Percentiles rank a stretch among this genome's conserved stretches.
Conservation (phyloP, 2,113 vertebrate genomes). For the Merops nubicus region DNA sequence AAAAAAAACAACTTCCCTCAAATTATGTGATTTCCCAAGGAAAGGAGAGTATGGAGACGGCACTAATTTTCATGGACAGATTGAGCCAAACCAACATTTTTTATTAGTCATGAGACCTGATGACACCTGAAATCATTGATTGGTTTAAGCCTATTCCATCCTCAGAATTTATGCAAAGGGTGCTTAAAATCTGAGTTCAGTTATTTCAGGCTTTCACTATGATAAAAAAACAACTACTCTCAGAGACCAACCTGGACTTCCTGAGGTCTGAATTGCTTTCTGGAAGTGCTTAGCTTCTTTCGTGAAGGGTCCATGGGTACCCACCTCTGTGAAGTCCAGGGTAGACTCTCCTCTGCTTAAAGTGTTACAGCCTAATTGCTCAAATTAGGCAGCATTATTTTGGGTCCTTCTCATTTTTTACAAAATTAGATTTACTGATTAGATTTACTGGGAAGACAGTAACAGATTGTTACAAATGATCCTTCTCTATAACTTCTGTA, state of each 20-base stretch:
- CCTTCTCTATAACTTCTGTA: too few relatives aligned
- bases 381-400: not conserved
- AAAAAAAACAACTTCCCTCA: not conserved
- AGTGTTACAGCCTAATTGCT: not conserved
- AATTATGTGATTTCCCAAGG: not conserved
- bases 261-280: not conserved
- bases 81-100: not conserved
- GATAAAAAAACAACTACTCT: not conserved
- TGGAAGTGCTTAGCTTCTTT: not conserved
- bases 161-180: not conserved
- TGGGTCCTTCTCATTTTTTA: not conserved
- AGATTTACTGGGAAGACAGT: not conserved
- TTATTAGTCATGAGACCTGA: not conserved
- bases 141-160: not conserved
- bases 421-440: not conserved
- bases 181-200: not conserved
- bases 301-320: not conserved
- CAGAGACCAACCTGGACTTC: not conserved
- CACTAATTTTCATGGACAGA: not conserved
- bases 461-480: not conserved
- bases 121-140: not conserved
- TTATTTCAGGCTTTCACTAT: not conserved
- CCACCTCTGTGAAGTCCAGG: not conserved
- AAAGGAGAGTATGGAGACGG: not conserved
- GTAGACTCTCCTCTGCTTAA: not conserved